Evolutionary conservation across 2,113 vertebrate genomes (phyloP), one percentile per base, ranked within the genome.

Genomic region (Pampusana beccarii): DNA sequence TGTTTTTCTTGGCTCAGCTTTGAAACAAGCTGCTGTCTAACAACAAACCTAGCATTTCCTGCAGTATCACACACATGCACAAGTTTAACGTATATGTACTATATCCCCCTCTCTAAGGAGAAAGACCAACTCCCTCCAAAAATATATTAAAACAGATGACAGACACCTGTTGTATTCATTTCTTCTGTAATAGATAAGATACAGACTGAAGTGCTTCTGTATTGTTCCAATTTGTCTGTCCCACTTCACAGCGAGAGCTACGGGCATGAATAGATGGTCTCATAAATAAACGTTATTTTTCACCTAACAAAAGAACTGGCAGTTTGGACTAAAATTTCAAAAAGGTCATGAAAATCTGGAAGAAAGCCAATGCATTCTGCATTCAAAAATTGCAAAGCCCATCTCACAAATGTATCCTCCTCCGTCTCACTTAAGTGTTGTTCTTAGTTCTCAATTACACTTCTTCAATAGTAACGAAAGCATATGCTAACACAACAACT

Each of bases 101-200:
- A 67, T 19, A n/a, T 14, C 36, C 15, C 17, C 48, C 50, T 62
- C 66, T 42, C 33, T 5, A 69, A 18, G n/a, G 25, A 95, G 67
- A 82, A 80, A 80, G 62, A 7, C 31, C 42, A 79, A 36, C 31
- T 91, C 40, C 54, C 61, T 87, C 46, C 53, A 90, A 80, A 85
- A 82, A 87, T 65, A 34, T 7, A 86, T 13, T 44, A 79, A 89
- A 87, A 84, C 50, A 84, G 65, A 84, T 71, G 65, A 92, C 21
- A 58, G 48, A 67, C 62, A 96, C 81, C 74, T 95, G 95, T 94
- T 90, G 72, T 44, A 16, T 81, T 85, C 77, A 81, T 53, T 44
- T 65, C 72, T 93, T 73, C 81, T 84, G 65, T 5, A 57, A 38
- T 31, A 53, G 9, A 23, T 19, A 74, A 79, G 53, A 65, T 6